phyloP scores from a whole-genome alignment of 2,888 invertebrate genomes.

The Conomelus anceps region DNA sequence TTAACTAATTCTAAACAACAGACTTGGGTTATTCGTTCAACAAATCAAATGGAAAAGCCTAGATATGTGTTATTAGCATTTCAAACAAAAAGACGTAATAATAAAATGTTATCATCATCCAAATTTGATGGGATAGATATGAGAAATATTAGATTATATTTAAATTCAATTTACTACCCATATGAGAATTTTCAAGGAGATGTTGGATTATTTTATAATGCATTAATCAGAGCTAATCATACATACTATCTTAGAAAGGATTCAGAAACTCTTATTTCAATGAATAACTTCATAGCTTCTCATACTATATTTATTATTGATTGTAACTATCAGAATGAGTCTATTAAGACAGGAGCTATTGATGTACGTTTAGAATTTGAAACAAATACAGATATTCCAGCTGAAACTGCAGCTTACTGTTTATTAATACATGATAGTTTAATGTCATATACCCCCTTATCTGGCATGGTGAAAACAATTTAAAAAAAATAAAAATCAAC shows the following conservation, averaged over 20 bases:
- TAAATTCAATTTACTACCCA: too few species aligned
- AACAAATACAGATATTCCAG: conserved; percentile 22
- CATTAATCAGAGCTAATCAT: too few species aligned
- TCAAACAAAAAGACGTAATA: conserved; percentile 1
- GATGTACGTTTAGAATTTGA: conserved; percentile 35
- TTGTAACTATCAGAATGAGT: conserved; percentile 28
- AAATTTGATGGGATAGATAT: too few species aligned
- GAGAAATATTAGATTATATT: too few species aligned
- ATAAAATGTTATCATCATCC: too few species aligned
- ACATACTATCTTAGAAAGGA: too few species aligned
- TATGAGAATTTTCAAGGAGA: too few species aligned
- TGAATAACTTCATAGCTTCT: conserved; percentile 28
- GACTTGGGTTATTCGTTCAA: conserved; percentile 37
- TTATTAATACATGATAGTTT: conserved; percentile 24
- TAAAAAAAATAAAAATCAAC: too few species aligned
- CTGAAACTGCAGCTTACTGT: conserved; percentile 19
- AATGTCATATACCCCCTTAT: conserved; percentile 22
- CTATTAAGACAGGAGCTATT: conserved; percentile 32
- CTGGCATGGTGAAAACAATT: conserved; percentile 17
- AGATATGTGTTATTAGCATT: conserved; percentile 35
- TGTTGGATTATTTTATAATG: too few species aligned
- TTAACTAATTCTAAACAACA: conserved; percentile 38
- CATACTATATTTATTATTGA: conserved; percentile 24
- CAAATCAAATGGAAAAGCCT: conserved; percentile 40
- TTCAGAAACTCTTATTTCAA: too few species aligned